Conservation (phyloP, 2,888 invertebrate species). For the Habroteleia sp. region DNA sequence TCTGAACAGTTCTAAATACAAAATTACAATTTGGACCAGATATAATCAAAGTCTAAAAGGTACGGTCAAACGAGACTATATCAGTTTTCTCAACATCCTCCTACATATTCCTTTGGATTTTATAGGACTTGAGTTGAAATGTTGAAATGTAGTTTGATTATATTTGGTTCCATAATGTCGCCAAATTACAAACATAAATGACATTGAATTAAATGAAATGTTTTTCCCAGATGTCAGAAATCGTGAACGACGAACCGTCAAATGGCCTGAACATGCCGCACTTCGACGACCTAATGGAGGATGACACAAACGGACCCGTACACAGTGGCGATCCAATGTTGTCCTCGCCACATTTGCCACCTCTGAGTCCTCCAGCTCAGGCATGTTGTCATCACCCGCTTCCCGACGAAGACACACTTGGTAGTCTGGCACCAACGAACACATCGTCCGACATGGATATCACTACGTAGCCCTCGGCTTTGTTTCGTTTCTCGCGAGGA, state of each 20-base stretch:
- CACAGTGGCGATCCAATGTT: conserved; percentile 86
- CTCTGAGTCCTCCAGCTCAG: conserved; percentile 77
- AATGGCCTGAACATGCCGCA: conserved; percentile 83
- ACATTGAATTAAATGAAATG: no score
- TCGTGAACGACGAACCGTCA: conserved; percentile 83
- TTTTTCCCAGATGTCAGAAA: conserved; percentile 84
- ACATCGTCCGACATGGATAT: conserved; percentile 80
- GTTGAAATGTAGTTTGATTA: no score
- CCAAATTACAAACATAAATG: background rate
- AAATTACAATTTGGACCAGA: no score
- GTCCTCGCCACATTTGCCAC: conserved; percentile 83
- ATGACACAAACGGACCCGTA: conserved; percentile 84
- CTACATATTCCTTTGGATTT: no score
- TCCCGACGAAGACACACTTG: conserved; percentile 79
- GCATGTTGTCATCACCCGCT: conserved; percentile 76
- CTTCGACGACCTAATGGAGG: conserved; percentile 87
- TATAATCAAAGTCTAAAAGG: no score
- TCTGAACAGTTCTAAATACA: conserved; percentile 2
- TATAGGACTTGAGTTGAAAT: no score
- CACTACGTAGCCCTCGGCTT: conserved; percentile 76
- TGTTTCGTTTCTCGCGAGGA: no score
- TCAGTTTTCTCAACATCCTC: no score
- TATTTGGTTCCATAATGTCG: no score
- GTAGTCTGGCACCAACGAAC: conserved; percentile 77
- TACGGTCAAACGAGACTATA: no score